Base-by-base conservation (phyloP, 2,113 vertebrate genomes). In the Tympanuchus pallidicinctus region DNA sequence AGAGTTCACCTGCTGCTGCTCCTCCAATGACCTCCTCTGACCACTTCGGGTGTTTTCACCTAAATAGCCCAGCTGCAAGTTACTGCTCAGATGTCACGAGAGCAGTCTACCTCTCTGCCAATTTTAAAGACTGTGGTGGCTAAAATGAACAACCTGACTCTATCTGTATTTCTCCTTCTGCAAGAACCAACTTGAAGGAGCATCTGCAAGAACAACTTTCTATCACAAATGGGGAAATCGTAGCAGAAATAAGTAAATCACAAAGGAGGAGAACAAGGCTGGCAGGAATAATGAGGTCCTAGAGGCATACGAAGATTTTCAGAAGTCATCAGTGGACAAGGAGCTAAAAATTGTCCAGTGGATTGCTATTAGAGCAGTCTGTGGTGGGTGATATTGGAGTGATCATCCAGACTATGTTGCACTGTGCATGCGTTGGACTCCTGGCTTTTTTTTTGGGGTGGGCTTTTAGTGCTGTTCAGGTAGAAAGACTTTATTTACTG, bases 251-350 rank as follows among this genome's bases (percentile, higher is more conserved):
- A 64, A 40, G 86, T 30, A 54, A 59, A 59, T 59, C 50, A 25
- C 42, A 4, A 13, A 24, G 48, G 67, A 73, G 88, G 74, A 45
- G 50, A 73, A 38, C 28, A 3, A 63, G 73, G 12, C 64, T 81
- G 6, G n/a, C 10, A 60, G 65, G 73, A 86, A 32, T 89, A 94
- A 96, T 75, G 89, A 92, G 94, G 63, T 92, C 93, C 69, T 86
- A 36, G 45, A 73, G 76, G 92, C 54, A 42, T 17, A 34, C 0
- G 0, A 32, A 56, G 79, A 48, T 50, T 50, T 72, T 73, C 64
- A 82, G 69, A 92, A 84, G 45, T 52, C 52, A 7, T 28, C 84
- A 64, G 74, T 30, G 25, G 50, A 38, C 27, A 54, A 54, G 61
- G 42, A 92, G 32, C 32, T 94, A 34, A 69, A 56, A 52, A 8